These are phyloP conservation scores for Halocynthia roretzi DNA, from an alignment of 23 tunicate genomes.

Conservation along the genomic window DNA sequence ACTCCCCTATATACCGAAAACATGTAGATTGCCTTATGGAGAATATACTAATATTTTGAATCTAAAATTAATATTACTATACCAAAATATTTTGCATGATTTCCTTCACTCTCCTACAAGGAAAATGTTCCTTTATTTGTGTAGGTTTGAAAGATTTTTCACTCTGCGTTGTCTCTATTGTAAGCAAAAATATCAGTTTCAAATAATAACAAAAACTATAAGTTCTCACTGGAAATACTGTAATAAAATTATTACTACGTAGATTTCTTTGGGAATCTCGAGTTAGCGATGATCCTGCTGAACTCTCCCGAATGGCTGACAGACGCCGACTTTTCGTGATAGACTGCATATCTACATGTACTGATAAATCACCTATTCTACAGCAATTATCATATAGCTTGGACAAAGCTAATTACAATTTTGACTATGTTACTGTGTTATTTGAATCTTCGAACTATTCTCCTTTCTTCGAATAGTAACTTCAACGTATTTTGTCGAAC, in stretches of 20 bases:
- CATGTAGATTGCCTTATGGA: too few species aligned
- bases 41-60: neutral
- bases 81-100: slow-evolving; percentile 1
- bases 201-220: neutral
- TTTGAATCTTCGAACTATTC: too few species aligned
- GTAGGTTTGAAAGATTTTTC: neutral
- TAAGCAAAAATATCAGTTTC: neutral
- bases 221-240: neutral
- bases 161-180: neutral
- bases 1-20: too few species aligned
- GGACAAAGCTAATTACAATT: too few species aligned
- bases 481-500: too few species aligned
- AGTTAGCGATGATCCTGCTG: neutral
- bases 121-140: slow-evolving; percentile 3
- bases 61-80: neutral
- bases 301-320: neutral
- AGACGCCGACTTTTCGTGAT: neutral
- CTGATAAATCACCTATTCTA: too few species aligned
- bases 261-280: neutral
- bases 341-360: too few species aligned
- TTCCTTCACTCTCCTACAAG: slow-evolving; percentile 1
- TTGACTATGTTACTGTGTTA: too few species aligned
- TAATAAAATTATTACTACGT: neutral
- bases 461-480: too few species aligned
- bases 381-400: too few species aligned